Percentiles rank a stretch among this genome's conserved stretches.
phyloP scores from a whole-genome alignment of 2,113 vertebrate genomes.

The Manacus vitellinus region DNA sequence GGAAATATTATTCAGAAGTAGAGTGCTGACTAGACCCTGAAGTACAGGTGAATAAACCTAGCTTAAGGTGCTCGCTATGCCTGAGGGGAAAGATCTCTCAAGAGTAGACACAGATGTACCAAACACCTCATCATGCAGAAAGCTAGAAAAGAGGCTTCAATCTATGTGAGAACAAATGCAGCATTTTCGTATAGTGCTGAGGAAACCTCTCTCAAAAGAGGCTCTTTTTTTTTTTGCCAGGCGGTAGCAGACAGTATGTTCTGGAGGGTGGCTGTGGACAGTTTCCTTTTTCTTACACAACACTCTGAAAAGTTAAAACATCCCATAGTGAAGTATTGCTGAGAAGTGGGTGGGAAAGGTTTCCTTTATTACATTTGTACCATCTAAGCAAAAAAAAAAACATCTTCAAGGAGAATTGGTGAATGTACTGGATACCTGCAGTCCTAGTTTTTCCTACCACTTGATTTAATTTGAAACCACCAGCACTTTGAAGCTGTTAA shows the following conservation, averaged over 20 bases:
- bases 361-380: not conserved
- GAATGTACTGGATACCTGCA: constrained; percentile 14
- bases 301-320: not conserved
- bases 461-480: constrained; percentile 51
- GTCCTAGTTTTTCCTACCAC: constrained; percentile 32
- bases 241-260: not conserved
- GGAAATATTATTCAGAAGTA: not conserved
- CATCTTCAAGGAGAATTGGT: constrained; percentile 52
- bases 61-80: not conserved
- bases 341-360: not conserved
- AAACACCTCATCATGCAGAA: not conserved
- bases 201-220: not conserved
- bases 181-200: not conserved
- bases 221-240: not conserved
- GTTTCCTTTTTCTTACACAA: not conserved
- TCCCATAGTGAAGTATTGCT: not conserved
- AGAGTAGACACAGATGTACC: not conserved
- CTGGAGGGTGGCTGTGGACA: not conserved
- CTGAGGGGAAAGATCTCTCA: not conserved
- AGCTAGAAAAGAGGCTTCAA: not conserved
- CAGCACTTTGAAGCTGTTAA: constrained; percentile 64
- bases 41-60: not conserved
- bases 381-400: constrained; percentile 3
- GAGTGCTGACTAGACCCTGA: not conserved
- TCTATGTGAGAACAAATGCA: not conserved